Percentiles rank a stretch among this genome's conserved stretches.
These are phyloP conservation scores for Hyperoodon ampullatus DNA, from an alignment of 2,113 vertebrate species.

Conservation along the genomic window DNA sequence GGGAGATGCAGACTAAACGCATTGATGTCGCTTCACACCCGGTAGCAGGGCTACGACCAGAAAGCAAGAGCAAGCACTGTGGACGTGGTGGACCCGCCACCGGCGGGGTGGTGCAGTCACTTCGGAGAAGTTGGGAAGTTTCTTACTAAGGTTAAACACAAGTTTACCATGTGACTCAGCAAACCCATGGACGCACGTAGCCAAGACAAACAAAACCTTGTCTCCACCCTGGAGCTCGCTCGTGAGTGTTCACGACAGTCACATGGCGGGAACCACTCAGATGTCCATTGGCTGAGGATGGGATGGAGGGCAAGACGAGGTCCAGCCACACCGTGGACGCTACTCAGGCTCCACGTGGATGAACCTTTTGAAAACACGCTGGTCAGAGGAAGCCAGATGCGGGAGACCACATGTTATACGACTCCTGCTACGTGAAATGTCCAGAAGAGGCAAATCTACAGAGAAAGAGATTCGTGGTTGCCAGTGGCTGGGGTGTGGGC, in stretches of 20 bases:
- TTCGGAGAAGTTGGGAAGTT: not conserved
- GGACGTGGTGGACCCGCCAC: fast-evolving
- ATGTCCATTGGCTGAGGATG: fast-evolving
- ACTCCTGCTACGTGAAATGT: fast-evolving
- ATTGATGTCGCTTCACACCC: fast-evolving
- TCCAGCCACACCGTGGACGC: not conserved
- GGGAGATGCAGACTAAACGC: not conserved
- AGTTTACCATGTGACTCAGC: not conserved
- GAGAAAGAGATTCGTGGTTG: not conserved
- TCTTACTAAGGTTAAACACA: not conserved
- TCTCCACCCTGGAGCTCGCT: too few relatives aligned
- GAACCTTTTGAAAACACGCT: not conserved
- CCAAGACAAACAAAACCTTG: not conserved
- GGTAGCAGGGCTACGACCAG: not conserved
- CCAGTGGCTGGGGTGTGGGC: not conserved
- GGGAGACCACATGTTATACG: fast-evolving
- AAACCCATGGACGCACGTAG: not conserved
- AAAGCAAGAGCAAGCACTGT: fast-evolving
- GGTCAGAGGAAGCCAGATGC: not conserved
- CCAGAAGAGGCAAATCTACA: not conserved
- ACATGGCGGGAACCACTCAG: fast-evolving
- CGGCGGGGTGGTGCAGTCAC: too few relatives aligned
- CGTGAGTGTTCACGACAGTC: not conserved
- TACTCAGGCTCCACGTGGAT: fast-evolving
- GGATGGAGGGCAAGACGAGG: not conserved